Base-by-base conservation (phyloP, 2,797 vertebrate species). In the Sebastes flavidus region DNA sequence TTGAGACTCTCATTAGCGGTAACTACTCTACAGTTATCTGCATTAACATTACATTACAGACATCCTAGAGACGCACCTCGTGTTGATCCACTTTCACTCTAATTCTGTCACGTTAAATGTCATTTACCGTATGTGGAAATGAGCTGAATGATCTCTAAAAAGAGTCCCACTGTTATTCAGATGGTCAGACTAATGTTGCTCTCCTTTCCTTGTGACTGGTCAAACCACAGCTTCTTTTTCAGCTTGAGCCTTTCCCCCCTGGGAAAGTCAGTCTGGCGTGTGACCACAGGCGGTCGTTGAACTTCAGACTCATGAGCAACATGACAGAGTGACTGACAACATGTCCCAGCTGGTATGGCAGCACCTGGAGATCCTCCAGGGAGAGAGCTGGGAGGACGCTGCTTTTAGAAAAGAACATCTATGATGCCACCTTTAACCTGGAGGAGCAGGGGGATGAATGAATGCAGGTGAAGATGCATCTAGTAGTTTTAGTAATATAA, bases 41-140 rank as follows among this genome's bases (percentile, higher is more conserved):
- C 86, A 92, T 92, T 89, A 93, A 92, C 92, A 86, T 91, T 87
- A 88, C 88, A 94, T 92, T 73, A 83, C 71, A 83, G 80, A 80
- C 72, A 74, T 84, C 76, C 70, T 52, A 74, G 82, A 87, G 46
- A 49, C 82, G 86, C 75, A 90, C 88, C 86, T 84, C 77, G 69
- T 59, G 38, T 65, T 74, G 67, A 80, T 87, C 83, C 60, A 14
- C 68, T 85, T 82, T 90, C 68, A 70, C 62, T 77, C 68, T 61
- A 52, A 72, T 88, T 84, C 34, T 46, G 80, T 78, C 79, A 70
- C 30, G 80, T 88, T 85, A 89, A 80, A 61, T 76, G 87, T 66
- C 66, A 69, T 83, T 85, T 81, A 75, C 54, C 70, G 30, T 20
- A 32, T 62, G 59, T 56, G 38, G 4, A 68, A 27, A 30, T 27